Percentiles rank a stretch among this genome's conserved stretches.
These are phyloP conservation scores for Galemys pyrenaicus DNA, from an alignment of 2,113 vertebrate species.

Conservation along the genomic window DNA sequence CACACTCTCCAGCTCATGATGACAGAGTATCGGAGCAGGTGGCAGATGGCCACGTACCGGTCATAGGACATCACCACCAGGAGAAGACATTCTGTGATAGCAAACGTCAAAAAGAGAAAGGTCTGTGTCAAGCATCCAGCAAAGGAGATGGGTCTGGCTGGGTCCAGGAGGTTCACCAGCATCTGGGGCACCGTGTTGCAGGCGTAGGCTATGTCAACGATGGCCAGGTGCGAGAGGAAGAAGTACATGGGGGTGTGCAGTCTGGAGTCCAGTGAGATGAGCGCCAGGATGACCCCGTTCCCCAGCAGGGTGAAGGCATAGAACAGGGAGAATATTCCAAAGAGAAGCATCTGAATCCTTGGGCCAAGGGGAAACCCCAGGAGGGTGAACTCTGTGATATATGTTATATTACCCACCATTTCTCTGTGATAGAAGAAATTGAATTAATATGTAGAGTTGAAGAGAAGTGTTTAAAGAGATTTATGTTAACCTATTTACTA, in stretches of 20 bases:
- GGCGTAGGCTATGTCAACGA: not conserved
- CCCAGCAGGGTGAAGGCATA: constrained; percentile 5
- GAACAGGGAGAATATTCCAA: constrained; percentile 10
- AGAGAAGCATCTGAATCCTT: not conserved
- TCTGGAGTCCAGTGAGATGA: constrained; percentile 14
- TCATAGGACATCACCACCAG: constrained; percentile 70
- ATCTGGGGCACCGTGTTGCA: constrained; percentile 55
- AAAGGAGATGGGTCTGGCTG: constrained; percentile 40
- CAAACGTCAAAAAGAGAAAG: constrained; percentile 58
- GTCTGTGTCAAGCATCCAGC: constrained; percentile 48
- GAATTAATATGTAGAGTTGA: not conserved
- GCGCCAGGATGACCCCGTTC: constrained; percentile 21
- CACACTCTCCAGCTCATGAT: constrained; percentile 55
- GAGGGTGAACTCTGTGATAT: constrained; percentile 50
- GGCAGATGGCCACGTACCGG: constrained; percentile 69
- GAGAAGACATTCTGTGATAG: constrained; percentile 48
- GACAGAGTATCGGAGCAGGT: constrained; percentile 6
- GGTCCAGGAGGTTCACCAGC: constrained; percentile 48
- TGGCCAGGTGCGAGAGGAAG: constrained; percentile 66
- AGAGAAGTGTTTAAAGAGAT: not conserved
- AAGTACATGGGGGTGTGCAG: constrained; percentile 71
- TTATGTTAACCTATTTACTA: not conserved
- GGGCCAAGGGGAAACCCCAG: not conserved
- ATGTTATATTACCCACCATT: constrained; percentile 39
- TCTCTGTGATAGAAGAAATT: not conserved